Conservation (phyloP, 2,113 vertebrate species). For the Protobothrops mucrosquamatus region DNA sequence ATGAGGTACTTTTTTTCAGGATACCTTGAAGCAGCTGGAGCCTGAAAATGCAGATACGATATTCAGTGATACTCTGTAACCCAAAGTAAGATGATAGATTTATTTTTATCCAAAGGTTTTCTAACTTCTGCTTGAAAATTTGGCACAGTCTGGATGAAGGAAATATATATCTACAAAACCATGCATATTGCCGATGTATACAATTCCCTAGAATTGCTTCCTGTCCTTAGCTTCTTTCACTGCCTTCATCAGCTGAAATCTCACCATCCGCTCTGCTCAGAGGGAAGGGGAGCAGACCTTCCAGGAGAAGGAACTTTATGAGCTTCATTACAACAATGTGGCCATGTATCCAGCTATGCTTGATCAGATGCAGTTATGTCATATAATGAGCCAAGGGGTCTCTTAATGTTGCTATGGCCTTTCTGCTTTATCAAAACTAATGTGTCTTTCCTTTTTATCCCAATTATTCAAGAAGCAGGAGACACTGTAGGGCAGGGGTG, state of each 20-base stretch:
- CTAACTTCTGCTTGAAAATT: background rate
- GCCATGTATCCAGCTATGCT: background rate
- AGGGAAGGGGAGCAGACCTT: background rate
- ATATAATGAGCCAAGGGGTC: background rate
- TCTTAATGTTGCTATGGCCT: background rate
- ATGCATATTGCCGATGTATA: background rate
- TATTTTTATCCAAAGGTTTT: background rate
- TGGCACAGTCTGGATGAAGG: background rate
- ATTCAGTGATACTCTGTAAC: background rate
- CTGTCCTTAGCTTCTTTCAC: background rate
- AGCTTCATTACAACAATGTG: too few species aligned
- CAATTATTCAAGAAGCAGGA: background rate
- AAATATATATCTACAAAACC: background rate
- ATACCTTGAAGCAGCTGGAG: background rate
- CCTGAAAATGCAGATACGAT: background rate
- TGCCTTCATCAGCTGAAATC: background rate
- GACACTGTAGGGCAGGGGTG: background rate
- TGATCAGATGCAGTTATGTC: background rate
- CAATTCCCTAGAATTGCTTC: background rate
- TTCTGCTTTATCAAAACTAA: background rate
- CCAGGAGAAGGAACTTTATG: background rate
- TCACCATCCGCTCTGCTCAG: background rate
- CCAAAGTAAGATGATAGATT: background rate
- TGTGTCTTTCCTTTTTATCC: background rate
- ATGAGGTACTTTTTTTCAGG: slow-evolving; percentile 5